Base-by-base conservation (phyloP, 2,113 vertebrate species). In the Anhinga rufa region DNA sequence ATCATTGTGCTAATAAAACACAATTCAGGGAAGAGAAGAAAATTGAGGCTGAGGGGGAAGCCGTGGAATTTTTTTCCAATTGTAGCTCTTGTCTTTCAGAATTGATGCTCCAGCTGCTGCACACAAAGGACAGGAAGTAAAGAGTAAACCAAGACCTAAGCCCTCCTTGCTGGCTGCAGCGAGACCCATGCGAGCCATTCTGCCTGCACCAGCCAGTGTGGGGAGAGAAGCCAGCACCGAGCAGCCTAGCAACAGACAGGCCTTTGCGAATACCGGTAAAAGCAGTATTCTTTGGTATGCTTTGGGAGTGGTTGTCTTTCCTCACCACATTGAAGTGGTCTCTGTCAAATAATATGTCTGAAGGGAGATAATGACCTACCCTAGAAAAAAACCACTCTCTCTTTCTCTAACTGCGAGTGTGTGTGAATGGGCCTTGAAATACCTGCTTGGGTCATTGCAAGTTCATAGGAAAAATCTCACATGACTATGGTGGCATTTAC, bases 151-250 rank as follows among this genome's bases (percentile, higher is more conserved):
- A 49, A 98, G 98, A 94, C 97, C 98, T 48, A 98, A 97, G 81
- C 97, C 97, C 75, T 97, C 94, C 9, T 95, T 97, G 58, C 65
- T 96, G 72, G 98, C 97, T 92, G 98, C 98, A 82, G 99, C 98
- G 93, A 99, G 98, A 94, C 98, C 99, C 16, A 98, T 99, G 95
- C 98, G 99, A 98, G 98, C 99, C 32, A 99, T 99, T 76, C 98
- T 99, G 17, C 99, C 99, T 5, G 99, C 99, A 5, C 99, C 98
- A 57, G 95, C 95, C 55, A 97, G 87, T 4, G 89, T 98, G 96
- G 98, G 98, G 96, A 95, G 98, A 95, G 98, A 97, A 65, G 72
- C 64, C 86, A 90, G 71, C 72, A 6, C n/a, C 2, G 98, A 98
- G 74, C 92, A 97, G 58, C 82, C 88, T 2, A 92, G 93, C 95